Percentiles rank a stretch among this genome's conserved stretches.
These are phyloP conservation scores for Darevskia mixta DNA, from an alignment of 2,797 vertebrate species.

Conservation along the genomic window DNA sequence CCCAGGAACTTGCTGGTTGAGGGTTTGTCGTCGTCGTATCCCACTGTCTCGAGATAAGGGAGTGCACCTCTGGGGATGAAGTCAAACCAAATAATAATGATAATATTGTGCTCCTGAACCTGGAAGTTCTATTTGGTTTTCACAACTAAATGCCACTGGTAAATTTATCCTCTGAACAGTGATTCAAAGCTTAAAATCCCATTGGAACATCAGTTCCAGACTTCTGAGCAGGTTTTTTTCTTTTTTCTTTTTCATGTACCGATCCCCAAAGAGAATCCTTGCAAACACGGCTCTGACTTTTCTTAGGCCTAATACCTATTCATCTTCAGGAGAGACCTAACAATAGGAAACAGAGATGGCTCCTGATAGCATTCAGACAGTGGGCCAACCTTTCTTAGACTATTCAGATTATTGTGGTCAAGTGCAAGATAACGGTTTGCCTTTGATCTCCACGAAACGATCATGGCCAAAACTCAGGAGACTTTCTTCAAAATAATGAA, in stretches of 20 bases:
- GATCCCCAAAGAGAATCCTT: neutral
- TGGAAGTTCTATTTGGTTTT: too few species aligned
- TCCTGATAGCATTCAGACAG: neutral
- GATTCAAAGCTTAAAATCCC: neutral
- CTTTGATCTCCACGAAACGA: neutral
- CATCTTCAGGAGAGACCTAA: conserved; percentile 5
- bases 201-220: neutral
- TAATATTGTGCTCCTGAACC: too few species aligned
- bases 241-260: neutral
- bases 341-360: neutral
- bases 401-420: neutral
- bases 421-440: neutral
- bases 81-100: too few species aligned
- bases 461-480: neutral
- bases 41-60: too few species aligned
- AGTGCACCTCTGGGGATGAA: too few species aligned
- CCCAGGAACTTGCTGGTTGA: too few species aligned
- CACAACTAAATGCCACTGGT: too few species aligned
- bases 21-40: too few species aligned
- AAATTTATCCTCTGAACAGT: too few species aligned
- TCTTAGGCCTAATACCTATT: neutral
- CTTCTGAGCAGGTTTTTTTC: neutral
- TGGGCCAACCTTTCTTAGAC: neutral
- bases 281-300: neutral
- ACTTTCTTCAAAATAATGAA: too few species aligned